Evolutionary conservation across 2,797 vertebrate species (phyloP), one percentile per base, ranked within the genome.

Genomic region (Danio albolineatus): DNA sequence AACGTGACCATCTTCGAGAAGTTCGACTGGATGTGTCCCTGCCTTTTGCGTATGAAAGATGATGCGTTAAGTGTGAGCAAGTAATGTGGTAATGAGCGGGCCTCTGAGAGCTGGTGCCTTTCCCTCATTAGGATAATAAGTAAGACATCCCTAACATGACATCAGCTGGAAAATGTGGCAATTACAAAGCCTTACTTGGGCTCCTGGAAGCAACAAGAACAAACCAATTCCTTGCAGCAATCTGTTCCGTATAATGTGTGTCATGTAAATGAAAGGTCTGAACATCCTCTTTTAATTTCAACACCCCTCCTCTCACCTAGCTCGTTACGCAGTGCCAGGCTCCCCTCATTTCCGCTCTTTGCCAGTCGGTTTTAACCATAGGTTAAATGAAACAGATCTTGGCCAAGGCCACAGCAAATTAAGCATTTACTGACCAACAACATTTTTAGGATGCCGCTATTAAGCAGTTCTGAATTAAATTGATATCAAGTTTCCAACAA

Each of bases 91-190:
- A 97, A 98, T 96, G 96, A 98, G 96, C 95, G 92, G 93, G 94
- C 95, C 95, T 95, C 95, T 92, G 92, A 95, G 95, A 96, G 91
- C 92, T 92, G 92, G 97, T 95, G 96, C 97, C 95, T 96, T 96
- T 81, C 96, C 94, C 96, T 98, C 95, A 97, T 98, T 98, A 98
- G 95, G 95, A 95, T 96, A 97, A 98, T 97, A 96, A 98, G 96
- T 95, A 95, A 96, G 95, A 96, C 94, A 95, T 96, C 90, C 90
- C 94, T 92, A 92, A 94, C 93, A 96, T 96, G 96, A 95, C 94
- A 96, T 95, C 93, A 91, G 94, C 94, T 95, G 94, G 94, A 95
- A 96, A 96, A 97, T 95, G 95, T 95, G 95, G 95, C 96, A 97
- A 97, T 98, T 98, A 97, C 96, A 97, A 93, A 87, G 90, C 94